Evolutionary conservation across 2,797 vertebrate species (phyloP).

Genomic region (Sebastes itinus): DNA sequence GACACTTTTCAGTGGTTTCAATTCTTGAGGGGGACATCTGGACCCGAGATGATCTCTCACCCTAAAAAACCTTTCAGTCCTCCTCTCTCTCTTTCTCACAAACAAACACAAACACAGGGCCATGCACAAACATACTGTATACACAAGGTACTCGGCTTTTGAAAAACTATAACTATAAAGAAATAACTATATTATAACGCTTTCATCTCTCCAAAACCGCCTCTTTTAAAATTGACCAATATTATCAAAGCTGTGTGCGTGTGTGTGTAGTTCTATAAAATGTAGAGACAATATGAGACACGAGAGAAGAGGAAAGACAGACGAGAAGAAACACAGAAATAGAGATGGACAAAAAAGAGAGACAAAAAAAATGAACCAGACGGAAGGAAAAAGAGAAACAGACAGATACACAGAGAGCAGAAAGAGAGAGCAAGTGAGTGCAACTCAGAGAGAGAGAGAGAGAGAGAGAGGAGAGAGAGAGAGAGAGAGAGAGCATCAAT

Average conservation of each 20-base stretch:
- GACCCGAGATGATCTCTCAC: constrained; percentile 16
- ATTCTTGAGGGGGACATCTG: constrained; percentile 39
- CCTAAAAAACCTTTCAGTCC: constrained; percentile 14
- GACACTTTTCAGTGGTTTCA: constrained; percentile 45
- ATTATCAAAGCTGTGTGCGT: not conserved
- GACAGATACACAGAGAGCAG: constrained; percentile 67
- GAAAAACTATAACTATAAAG: not conserved
- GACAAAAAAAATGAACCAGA: constrained; percentile 43
- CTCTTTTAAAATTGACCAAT: not conserved
- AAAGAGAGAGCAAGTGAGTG: constrained; percentile 60
- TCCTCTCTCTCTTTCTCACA: not conserved
- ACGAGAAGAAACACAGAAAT: constrained; percentile 8
- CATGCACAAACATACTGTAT: not conserved
- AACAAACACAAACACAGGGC: not conserved
- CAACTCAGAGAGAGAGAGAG: constrained; percentile 71
- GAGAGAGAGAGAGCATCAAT: constrained; percentile 89
- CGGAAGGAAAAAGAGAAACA: constrained; percentile 51
- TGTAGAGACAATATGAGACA: not conserved
- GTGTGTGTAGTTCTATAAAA: not conserved
- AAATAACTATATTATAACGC: not conserved
- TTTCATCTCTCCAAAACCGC: not conserved
- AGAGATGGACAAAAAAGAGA: constrained; percentile 26
- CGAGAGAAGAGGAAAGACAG: not conserved
- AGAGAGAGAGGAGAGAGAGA: constrained; percentile 63
- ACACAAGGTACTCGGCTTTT: not conserved